Evolutionary conservation across 2,888 invertebrate genomes (phyloP).

Genomic region (Cloeon dipterum): DNA sequence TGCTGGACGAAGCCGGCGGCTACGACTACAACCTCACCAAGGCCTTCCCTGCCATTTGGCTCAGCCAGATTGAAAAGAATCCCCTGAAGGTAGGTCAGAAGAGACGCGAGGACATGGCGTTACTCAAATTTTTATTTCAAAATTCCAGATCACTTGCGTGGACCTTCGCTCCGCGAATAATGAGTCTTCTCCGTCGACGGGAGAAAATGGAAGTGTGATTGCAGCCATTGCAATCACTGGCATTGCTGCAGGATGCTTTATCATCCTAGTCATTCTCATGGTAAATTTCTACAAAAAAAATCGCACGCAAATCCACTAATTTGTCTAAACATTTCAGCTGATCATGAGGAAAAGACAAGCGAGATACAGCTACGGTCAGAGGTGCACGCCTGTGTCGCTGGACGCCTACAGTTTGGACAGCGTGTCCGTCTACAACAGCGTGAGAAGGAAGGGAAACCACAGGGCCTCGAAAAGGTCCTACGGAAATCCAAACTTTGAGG

Average conservation of each 20-base stretch:
- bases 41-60: slow-evolving; percentile 11
- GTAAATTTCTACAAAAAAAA: slow-evolving; percentile 30
- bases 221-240: slow-evolving; percentile 63
- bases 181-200: slow-evolving; percentile 7
- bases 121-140: not conserved
- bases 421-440: slow-evolving; percentile 51
- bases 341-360: slow-evolving; percentile 62
- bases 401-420: slow-evolving; percentile 81
- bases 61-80: slow-evolving; percentile 6
- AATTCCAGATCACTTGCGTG: slow-evolving; percentile 9
- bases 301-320: slow-evolving; percentile 1
- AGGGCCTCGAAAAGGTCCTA: slow-evolving; percentile 68
- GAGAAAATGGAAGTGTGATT: slow-evolving; percentile 29
- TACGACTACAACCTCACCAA: slow-evolving; percentile 12
- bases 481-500: slow-evolving; percentile 77
- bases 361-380: slow-evolving; percentile 58
- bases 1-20: slow-evolving; percentile 11
- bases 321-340: slow-evolving; percentile 25
- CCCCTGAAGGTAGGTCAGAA: slow-evolving; percentile 1
- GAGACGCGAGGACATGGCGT: too few species aligned
- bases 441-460: slow-evolving; percentile 42
- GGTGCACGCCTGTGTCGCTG: slow-evolving; percentile 68
- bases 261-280: slow-evolving; percentile 52
- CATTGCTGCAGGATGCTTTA: slow-evolving; percentile 52
- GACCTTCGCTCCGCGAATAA: slow-evolving; percentile 10